These are phyloP conservation scores for Palythoa grandis DNA, from an alignment of 92 coral and sea anemone species.

Conservation along the genomic window DNA sequence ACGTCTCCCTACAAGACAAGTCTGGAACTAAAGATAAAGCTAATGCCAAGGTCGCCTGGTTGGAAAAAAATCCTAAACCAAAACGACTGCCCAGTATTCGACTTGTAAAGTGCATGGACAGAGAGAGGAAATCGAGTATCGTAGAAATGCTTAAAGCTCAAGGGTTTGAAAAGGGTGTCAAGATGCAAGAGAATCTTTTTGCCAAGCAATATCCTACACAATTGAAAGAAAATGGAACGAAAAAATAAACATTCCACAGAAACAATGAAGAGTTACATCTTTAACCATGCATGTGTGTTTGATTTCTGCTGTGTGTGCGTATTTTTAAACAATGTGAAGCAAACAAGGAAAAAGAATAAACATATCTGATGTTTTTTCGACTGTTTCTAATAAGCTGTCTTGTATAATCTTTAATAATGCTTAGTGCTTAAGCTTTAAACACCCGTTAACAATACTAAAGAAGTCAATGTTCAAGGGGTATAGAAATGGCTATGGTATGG, in stretches of 20 bases:
- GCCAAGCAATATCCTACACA: background rate
- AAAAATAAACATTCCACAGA: background rate
- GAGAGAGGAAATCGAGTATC: constrained; percentile 20
- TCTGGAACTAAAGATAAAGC: constrained; percentile 59
- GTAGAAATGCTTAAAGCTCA: constrained; percentile 26
- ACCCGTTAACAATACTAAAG: too few species aligned
- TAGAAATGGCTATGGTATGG: too few species aligned
- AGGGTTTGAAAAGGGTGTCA: background rate
- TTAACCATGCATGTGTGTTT: background rate
- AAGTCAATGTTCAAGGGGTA: too few species aligned
- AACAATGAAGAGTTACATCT: background rate
- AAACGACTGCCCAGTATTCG: constrained; percentile 14
- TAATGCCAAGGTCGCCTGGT: constrained; percentile 59
- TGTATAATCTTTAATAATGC: too few species aligned
- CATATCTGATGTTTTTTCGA: too few species aligned
- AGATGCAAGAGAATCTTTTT: background rate
- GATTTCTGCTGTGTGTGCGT: background rate
- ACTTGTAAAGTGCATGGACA: constrained; percentile 9
- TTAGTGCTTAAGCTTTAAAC: too few species aligned
- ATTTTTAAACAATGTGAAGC: too few species aligned
- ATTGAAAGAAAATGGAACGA: background rate
- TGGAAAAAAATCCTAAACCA: constrained; percentile 39
- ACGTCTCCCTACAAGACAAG: constrained; percentile 40
- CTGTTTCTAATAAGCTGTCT: too few species aligned
- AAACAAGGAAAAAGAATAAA: too few species aligned